Evolutionary conservation across 1,140 invertebrate species (phyloP).

Genomic region (Lepidurus couesii): DNA sequence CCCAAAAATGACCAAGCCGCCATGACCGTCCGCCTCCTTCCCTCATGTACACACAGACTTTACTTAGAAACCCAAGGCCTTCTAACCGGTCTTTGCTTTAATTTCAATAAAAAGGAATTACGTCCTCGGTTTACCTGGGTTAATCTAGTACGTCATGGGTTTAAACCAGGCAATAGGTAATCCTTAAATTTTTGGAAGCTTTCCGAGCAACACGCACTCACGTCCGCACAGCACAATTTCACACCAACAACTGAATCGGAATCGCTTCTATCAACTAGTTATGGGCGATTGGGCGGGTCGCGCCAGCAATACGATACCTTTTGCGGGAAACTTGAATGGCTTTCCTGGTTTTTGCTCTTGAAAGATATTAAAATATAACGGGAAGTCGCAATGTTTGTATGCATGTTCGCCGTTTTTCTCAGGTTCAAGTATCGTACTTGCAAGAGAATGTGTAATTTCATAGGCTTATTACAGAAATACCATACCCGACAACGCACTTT

Average conservation of each 20-base stretch:
- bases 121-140: not conserved
- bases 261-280: not conserved
- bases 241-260: slow-evolving; percentile 15
- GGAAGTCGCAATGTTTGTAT: too few relatives aligned
- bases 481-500: not conserved
- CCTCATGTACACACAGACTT: not conserved
- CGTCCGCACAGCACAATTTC: slow-evolving; percentile 2
- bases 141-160: slow-evolving; percentile 7
- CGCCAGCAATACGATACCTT: not conserved
- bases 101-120: too few relatives aligned
- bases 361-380: too few relatives aligned
- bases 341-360: too few relatives aligned
- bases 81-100: too few relatives aligned
- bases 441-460: not conserved
- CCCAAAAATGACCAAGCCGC: slow-evolving; percentile 8
- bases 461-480: not conserved
- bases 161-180: not conserved
- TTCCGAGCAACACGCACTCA: slow-evolving; percentile 1
- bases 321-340: not conserved
- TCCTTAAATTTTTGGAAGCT: not conserved
- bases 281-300: not conserved
- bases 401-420: too few relatives aligned
- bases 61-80: not conserved
- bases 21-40: slow-evolving; percentile 16
- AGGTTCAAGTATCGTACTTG: not conserved